phyloP scores from a whole-genome alignment of 2,797 vertebrate genomes.

The Podarcis siculus region DNA sequence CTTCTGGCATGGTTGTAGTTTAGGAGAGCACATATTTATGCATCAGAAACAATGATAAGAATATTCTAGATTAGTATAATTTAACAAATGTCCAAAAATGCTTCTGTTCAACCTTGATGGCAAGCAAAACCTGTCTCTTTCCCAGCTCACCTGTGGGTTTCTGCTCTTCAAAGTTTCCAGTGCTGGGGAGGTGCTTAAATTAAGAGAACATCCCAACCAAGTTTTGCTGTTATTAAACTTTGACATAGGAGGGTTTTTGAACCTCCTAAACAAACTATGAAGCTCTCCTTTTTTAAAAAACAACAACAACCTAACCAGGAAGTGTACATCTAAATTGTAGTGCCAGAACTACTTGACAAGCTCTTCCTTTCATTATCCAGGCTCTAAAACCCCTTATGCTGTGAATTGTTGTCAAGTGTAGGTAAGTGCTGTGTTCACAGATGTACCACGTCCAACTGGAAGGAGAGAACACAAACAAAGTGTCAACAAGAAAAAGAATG shows the following conservation, averaged over 20 bases:
- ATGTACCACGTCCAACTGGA: neutral
- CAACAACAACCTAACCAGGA: no score
- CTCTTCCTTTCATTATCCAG: conserved; percentile 56
- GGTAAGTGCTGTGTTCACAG: conserved; percentile 34
- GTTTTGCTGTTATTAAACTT: conserved; percentile 19
- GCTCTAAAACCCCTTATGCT: conserved; percentile 21
- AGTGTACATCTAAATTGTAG: conserved; percentile 24
- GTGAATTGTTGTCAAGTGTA: conserved; percentile 34
- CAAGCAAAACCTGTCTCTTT: neutral
- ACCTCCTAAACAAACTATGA: conserved; percentile 19
- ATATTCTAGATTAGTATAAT: neutral
- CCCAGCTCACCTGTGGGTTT: neutral
- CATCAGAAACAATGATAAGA: neutral
- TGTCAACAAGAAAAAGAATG: conserved; percentile 26
- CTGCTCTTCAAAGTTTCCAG: neutral
- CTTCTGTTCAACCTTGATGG: neutral
- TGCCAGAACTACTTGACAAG: conserved; percentile 51
- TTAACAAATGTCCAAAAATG: neutral
- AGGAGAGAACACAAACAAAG: conserved; percentile 49
- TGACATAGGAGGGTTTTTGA: conserved; percentile 24
- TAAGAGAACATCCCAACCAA: neutral
- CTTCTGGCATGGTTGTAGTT: neutral
- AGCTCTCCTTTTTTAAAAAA: conserved; percentile 14
- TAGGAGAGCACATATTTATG: neutral
- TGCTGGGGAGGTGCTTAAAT: neutral